Evolutionary conservation across 2,888 invertebrate species (phyloP), one percentile per base, ranked within the genome.

Genomic region (Lasioglossum calceatum): DNA sequence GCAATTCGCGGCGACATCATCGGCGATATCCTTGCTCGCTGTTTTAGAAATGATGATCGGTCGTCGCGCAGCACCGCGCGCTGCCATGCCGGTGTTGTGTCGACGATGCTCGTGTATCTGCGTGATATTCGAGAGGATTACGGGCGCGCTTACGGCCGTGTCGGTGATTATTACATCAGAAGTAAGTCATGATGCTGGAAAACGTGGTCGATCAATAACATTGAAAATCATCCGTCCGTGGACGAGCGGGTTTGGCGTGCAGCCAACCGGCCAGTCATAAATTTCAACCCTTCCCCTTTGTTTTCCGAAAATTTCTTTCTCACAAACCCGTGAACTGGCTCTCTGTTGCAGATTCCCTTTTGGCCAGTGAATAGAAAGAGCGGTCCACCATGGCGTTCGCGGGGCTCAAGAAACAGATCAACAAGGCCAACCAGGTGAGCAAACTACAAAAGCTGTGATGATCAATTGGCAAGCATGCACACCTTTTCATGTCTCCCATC

Each of bases 361-460:
- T 27, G 64, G 77, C 32, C 61, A 36, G n/a, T 47, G 32, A 42
- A 71, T 54, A 75, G 70, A 36, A 36, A 81, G 61, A 58, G 82
- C 58, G 77, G 42, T 81, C 94, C 95, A 96, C 95, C 95, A 99
- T 99, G 99, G 99, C 99, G 96, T 98, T 99, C 96, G 99, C 99
- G 94, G 99, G 99, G 93, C 97, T 99, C 92, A 99, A 99, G 96
- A 99, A 99, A 96, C 99, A 99, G 96, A 98, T 99, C 95, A 99
- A 99, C 97, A 99, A 99, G 97, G 99, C 99, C 93, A 99, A 99
- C 96, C 99, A 99, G 97, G 99, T 98, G 96, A 96, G 96, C 93
- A 23, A 70, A 42, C 12, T 2, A 27, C 16, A 16, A 16, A 12
- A 16, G 64, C 32, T 64, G 2, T 16, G 23, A 54, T 4, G 27